A percentile compares a stretch with the other conserved stretches of the same genome.
Evolutionary conservation across 37 sponge, comb jelly and placozoan species (phyloP).

Genomic region (Tethya wilhelma): DNA sequence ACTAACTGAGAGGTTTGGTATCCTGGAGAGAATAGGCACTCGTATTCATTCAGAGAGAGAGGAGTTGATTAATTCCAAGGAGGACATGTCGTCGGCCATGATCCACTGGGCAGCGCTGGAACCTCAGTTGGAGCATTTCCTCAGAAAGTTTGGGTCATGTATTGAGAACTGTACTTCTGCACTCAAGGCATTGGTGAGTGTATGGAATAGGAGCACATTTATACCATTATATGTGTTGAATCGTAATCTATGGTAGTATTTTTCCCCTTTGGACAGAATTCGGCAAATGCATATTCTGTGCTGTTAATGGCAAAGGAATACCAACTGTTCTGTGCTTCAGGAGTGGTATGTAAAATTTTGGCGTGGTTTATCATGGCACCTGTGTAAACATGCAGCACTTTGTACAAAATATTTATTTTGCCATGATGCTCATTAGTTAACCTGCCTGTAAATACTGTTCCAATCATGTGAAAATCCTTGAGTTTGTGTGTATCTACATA

Average conservation of each 20-base stretch:
- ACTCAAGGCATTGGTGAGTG: slow-evolving; percentile 35
- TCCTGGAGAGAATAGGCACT: slow-evolving; percentile 48
- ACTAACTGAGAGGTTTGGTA: slow-evolving; percentile 46
- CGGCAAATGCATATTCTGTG: slow-evolving; percentile 24
- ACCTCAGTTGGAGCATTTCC: slow-evolving; percentile 18
- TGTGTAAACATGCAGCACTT: too few relatives aligned
- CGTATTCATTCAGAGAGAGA: slow-evolving; percentile 66
- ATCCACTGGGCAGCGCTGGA: slow-evolving; percentile 59
- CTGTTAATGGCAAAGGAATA: slow-evolving; percentile 64
- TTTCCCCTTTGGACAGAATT: slow-evolving; percentile 42
- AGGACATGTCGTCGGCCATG: slow-evolving; percentile 40
- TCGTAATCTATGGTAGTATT: background rate
- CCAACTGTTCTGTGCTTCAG: slow-evolving; percentile 70
- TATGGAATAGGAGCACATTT: background rate
- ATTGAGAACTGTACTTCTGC: slow-evolving; percentile 34
- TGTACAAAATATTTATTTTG: too few relatives aligned
- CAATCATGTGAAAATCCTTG: background rate
- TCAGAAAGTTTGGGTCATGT: slow-evolving; percentile 35
- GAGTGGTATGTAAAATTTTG: slow-evolving; percentile 47
- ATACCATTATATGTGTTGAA: too few relatives aligned
- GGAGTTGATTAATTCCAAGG: background rate
- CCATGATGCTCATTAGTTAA: too few relatives aligned
- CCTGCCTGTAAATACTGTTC: too few relatives aligned
- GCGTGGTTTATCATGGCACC: too few relatives aligned
- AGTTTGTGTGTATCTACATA: background rate